Evolutionary conservation across 2,797 vertebrate species (phyloP), one percentile per base, ranked within the genome.

Genomic region (Macropodus opercularis): DNA sequence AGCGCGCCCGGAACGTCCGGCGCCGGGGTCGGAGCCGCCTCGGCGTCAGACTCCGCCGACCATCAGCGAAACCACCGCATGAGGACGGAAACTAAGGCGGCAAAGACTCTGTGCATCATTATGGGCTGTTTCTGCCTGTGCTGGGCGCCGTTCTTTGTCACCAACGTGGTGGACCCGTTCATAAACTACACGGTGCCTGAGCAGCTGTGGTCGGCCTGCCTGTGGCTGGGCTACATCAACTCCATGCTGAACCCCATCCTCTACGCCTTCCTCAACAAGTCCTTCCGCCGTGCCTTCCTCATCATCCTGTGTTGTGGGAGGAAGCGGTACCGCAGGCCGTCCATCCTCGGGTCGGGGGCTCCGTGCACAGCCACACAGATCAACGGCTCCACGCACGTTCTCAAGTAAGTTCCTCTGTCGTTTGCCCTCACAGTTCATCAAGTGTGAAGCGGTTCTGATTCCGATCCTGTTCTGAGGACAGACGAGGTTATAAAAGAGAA

Each of bases 121-220:
- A 99, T 99, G 98, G 98, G 98, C 3, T 99, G 98, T 75, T 99
- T 99, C 91, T 99, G 98, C 90, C 93, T 99, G 36, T 99, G 97
- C 89, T 99, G 98, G 98, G 96, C 96, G 0, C 97, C 98, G 0
- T 99, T 99, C 89, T 99, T 99, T 48, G 60, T 99, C 87, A 98
- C 96, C 72, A 99, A 99, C 3, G 90, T 99, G 49, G 94, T 98
- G 91, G 98, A 99, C 86, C 98, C 98, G 39, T 99, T 99, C 88
- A 93, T 98, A 82, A 91, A 94, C 91, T 99, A 99, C 87, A 91
- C 93, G 0, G 96, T 97, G 36, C 98, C 98, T 0, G 91, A 89
- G 36, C 87, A 98, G 90, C 88, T 99, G 84, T 99, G 98, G 98
- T 93, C 90, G 0, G 96, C 97, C 69, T 99, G 96, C 87, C 92